These are phyloP conservation scores for Lordiphosa stackelbergi DNA, from an alignment of 1,140 invertebrate species.

Conservation along the genomic window DNA sequence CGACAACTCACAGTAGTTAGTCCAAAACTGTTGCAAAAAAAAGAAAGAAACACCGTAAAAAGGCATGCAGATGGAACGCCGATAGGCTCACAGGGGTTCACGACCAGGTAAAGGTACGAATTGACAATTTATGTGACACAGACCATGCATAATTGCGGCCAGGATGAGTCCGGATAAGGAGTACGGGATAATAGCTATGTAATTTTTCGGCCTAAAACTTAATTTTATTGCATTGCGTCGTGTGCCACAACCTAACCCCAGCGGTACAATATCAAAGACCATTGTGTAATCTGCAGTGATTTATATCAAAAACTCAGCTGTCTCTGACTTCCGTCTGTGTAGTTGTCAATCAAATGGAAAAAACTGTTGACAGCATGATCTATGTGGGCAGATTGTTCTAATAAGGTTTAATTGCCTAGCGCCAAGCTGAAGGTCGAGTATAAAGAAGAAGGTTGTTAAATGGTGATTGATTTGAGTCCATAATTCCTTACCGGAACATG, in stretches of 20 bases:
- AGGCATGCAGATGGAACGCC: slow-evolving; percentile 17
- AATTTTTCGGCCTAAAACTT: slow-evolving; percentile 62
- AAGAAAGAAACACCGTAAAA: slow-evolving; percentile 7
- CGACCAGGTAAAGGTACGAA: slow-evolving; percentile 39
- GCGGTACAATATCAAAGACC: slow-evolving; percentile 53
- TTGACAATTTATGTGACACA: slow-evolving; percentile 67
- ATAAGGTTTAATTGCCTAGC: slow-evolving; percentile 32
- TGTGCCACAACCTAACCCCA: slow-evolving; percentile 40
- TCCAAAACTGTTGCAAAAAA: slow-evolving; percentile 39
- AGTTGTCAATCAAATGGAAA: slow-evolving; percentile 1
- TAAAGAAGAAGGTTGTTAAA: slow-evolving; percentile 9
- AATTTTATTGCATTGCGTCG: slow-evolving; percentile 41
- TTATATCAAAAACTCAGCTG: slow-evolving; percentile 66
- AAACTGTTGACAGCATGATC: slow-evolving; percentile 39
- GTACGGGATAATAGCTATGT: slow-evolving; percentile 56
- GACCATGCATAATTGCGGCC: slow-evolving; percentile 60
- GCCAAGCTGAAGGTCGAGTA: background rate
- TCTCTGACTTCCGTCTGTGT: slow-evolving; percentile 46
- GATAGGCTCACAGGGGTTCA: slow-evolving; percentile 8
- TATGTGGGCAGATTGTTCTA: slow-evolving; percentile 27
- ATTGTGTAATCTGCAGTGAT: slow-evolving; percentile 42
- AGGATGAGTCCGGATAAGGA: slow-evolving; percentile 13
- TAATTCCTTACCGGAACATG: slow-evolving; percentile 13
- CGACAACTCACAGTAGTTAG: slow-evolving; percentile 29
- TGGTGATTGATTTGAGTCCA: slow-evolving; percentile 26